Conservation (phyloP, 2,888 invertebrate genomes). For the Eupithecia subfuscata region DNA sequence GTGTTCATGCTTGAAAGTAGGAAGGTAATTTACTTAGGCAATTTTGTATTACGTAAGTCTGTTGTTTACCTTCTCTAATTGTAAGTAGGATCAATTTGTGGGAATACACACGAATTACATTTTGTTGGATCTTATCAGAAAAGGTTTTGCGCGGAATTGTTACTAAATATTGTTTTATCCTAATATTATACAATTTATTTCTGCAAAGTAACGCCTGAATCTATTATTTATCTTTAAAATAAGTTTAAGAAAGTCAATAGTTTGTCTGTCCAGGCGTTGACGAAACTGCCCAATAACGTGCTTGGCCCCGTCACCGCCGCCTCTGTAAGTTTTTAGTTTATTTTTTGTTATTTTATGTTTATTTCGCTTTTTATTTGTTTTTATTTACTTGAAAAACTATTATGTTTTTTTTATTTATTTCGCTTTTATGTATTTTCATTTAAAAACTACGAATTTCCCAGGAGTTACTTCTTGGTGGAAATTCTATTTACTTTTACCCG, state of each 20-base stretch:
- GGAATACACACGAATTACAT: too few relatives aligned
- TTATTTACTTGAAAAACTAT: constrained; percentile 17
- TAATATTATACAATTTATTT: too few relatives aligned
- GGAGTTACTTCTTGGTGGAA: neutral
- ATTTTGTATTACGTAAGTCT: too few relatives aligned
- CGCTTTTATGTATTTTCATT: neutral
- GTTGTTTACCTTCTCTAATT: too few relatives aligned
- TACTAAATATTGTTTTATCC: too few relatives aligned
- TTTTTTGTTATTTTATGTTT: constrained; percentile 41
- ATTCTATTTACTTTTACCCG: neutral
- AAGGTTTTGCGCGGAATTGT: too few relatives aligned
- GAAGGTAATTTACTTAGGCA: too few relatives aligned
- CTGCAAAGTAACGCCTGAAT: too few relatives aligned
- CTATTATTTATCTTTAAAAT: too few relatives aligned
- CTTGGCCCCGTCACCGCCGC: constrained; percentile 77
- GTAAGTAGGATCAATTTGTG: too few relatives aligned
- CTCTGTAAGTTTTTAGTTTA: constrained; percentile 70
- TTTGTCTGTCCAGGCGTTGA: constrained; percentile 71
- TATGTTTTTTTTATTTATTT: neutral
- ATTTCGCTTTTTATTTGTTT: constrained; percentile 33
- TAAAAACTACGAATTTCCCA: neutral
- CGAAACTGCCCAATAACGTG: constrained; percentile 80
- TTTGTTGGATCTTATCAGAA: too few relatives aligned
- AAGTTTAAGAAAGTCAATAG: constrained; percentile 20
- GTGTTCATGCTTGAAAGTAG: too few relatives aligned